These are phyloP conservation scores for Trachelipus rathkii DNA, from an alignment of 1,140 invertebrate genomes.

Conservation along the genomic window DNA sequence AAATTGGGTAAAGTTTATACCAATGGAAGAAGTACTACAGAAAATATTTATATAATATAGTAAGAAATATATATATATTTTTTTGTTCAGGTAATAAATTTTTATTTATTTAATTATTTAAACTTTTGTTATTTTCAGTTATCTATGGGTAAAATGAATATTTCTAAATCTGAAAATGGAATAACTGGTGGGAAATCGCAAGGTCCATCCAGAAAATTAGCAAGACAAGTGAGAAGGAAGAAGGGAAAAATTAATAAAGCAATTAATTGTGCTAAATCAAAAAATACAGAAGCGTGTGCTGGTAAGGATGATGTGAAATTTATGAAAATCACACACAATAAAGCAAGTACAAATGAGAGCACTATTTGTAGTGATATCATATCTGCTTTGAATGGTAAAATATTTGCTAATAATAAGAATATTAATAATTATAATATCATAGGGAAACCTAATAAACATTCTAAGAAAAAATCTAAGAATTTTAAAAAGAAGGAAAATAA, in stretches of 20 bases:
- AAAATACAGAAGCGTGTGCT: not conserved
- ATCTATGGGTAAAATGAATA: too few species aligned
- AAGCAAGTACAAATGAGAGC: not conserved
- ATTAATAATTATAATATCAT: not conserved
- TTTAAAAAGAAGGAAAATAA: not conserved
- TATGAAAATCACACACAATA: not conserved
- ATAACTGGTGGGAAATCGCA: too few species aligned
- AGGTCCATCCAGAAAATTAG: not conserved
- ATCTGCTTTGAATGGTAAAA: not conserved
- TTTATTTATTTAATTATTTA: too few species aligned
- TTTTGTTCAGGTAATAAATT: too few species aligned
- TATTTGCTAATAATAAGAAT: not conserved
- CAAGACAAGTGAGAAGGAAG: not conserved
- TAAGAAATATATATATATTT: too few species aligned
- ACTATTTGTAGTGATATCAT: not conserved
- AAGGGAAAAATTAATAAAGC: not conserved
- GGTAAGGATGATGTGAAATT: not conserved
- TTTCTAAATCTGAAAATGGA: too few species aligned
- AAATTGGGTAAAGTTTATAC: too few species aligned
- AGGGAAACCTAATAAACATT: not conserved
- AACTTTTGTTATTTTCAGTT: too few species aligned
- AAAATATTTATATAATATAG: too few species aligned
- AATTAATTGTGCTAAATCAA: not conserved
- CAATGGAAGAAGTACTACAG: too few species aligned
- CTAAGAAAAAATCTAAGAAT: not conserved